Evolutionary conservation across 2,113 vertebrate genomes (phyloP), one percentile per base, ranked within the genome.

Genomic region (Peucedramus taeniatus): DNA sequence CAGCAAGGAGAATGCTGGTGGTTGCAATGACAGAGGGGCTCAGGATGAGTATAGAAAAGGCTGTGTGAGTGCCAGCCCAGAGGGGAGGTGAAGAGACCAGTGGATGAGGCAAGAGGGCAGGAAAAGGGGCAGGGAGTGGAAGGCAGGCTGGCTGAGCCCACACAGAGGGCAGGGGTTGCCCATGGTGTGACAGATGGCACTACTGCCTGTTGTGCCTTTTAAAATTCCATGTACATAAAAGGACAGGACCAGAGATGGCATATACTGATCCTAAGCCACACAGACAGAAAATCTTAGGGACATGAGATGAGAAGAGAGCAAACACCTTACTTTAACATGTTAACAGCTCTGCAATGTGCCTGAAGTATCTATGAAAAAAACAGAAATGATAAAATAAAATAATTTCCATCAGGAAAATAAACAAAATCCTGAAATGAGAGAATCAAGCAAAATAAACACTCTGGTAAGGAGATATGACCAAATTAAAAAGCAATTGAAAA

Each of bases 121-220:
- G 6, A 8, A 35, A 13, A 31, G 16, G 47, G 20, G 8, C 64
- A 56, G 10, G 57, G 28, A 44, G 7, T 13, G 11, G 4, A 68
- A 53, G 19, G 4, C 23, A 33, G 19, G 22, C n/a, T 44, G n/a
- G 27, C 63, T 37, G 37, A 33, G 16, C 24, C 20, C 10, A 3
- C 0, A 1, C 45, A 75, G 33, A 1, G 0, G 4, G 18, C 45
- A 18, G 49, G 13, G 18, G 6, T 4, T 57, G 28, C 24, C 14
- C 4, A 0, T 61, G 26, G 18, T 6, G 11, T 16, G 8, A 22
- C 30, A 54, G 17, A 27, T 20, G 22, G 18, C 4, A 26, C 35
- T 40, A 10, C 40, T 57, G 9, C 24, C 42, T 49, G 18, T 33
- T 45, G 17, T 72, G 27, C 17, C 39, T 54, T 27, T 72, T 45